Percentiles rank a stretch among this genome's conserved stretches.
Evolutionary conservation across 1,140 invertebrate genomes (phyloP).

Genomic region (Pentalonia nigronervosa): DNA sequence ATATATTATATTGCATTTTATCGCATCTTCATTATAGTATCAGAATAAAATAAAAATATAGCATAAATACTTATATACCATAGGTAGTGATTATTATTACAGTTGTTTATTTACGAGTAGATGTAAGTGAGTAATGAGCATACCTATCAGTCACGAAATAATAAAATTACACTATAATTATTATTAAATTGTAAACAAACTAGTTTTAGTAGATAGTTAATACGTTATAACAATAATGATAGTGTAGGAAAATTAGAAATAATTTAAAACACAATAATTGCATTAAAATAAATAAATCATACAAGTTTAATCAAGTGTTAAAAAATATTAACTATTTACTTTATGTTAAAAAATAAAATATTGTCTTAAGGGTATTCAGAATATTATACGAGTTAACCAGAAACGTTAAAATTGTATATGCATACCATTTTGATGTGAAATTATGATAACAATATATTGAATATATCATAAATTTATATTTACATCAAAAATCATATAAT

Average conservation of each 20-base stretch:
- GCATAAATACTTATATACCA: neutral
- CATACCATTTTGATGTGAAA: neutral
- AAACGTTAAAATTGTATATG: neutral
- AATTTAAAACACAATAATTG: neutral
- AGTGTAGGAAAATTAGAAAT: neutral
- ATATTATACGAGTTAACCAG: neutral
- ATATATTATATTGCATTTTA: neutral
- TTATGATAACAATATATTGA: too few species aligned
- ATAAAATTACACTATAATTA: neutral
- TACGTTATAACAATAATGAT: neutral
- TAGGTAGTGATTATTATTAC: neutral
- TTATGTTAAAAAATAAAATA: neutral
- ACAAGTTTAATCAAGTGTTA: neutral
- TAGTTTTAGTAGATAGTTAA: neutral
- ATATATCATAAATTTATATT: neutral
- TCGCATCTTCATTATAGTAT: neutral
- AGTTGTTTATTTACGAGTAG: neutral
- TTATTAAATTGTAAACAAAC: neutral
- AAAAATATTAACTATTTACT: neutral
- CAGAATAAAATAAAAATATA: neutral
- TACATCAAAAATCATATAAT: neutral
- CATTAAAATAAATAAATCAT: neutral
- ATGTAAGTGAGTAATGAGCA: neutral
- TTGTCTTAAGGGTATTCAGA: neutral
- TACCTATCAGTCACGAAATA: neutral